Percentiles rank a stretch among this genome's conserved stretches.
phyloP scores from a whole-genome alignment of 2,888 invertebrate species.

The Rotaria magnacalcarata region DNA sequence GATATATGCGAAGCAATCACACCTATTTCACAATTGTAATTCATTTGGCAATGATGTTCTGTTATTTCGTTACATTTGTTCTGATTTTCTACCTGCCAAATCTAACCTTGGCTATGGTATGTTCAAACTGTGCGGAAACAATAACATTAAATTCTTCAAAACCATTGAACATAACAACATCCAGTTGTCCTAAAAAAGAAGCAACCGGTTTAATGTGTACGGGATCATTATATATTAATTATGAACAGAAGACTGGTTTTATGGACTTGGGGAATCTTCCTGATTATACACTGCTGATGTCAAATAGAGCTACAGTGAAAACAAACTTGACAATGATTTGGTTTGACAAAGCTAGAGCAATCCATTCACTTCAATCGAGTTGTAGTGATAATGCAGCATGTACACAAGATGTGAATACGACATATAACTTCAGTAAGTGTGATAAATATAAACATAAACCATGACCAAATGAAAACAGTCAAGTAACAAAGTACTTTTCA shows the following conservation, averaged over 20 bases:
- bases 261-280: background rate
- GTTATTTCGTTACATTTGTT: background rate
- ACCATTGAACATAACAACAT: background rate
- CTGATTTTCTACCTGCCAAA: background rate
- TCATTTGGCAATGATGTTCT: background rate
- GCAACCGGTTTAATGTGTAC: background rate
- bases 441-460: background rate
- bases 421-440: background rate
- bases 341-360: background rate
- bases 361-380: background rate
- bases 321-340: background rate
- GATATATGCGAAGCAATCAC: background rate
- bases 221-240: background rate
- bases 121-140: background rate
- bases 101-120: background rate
- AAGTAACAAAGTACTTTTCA: background rate
- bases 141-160: background rate
- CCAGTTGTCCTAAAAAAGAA: background rate
- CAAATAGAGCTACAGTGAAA: background rate
- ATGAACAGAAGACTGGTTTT: background rate
- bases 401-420: background rate
- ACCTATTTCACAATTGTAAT: no score
- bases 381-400: background rate
- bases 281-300: background rate
- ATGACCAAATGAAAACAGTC: background rate